A percentile compares a stretch with the other conserved stretches of the same genome.
These are phyloP conservation scores for Drosophila neotestacea DNA, from an alignment of 2,888 invertebrate species.

Conservation along the genomic window DNA sequence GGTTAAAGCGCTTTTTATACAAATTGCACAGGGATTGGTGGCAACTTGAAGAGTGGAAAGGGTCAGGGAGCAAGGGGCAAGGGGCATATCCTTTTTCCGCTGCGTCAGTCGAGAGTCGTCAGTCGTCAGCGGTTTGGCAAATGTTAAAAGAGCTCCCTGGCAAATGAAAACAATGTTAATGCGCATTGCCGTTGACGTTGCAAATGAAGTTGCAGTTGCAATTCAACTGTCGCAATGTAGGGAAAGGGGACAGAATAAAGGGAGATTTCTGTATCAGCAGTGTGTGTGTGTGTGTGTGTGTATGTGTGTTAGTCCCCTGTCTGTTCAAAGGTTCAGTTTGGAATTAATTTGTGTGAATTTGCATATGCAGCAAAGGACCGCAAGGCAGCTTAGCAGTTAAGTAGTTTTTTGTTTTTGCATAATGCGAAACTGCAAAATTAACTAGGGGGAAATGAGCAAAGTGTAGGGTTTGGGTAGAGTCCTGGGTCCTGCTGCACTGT, in stretches of 20 bases:
- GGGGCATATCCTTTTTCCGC: slow-evolving; percentile 62
- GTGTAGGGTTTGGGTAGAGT: not conserved
- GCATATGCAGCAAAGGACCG: slow-evolving; percentile 73
- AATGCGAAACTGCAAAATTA: slow-evolving; percentile 69
- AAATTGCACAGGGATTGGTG: slow-evolving; percentile 43
- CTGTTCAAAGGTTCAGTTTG: slow-evolving; percentile 69
- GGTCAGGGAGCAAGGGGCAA: not conserved
- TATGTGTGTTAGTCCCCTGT: slow-evolving; percentile 1
- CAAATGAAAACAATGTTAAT: slow-evolving; percentile 81
- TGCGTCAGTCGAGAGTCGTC: slow-evolving; percentile 61
- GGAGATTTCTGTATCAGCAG: slow-evolving; percentile 8
- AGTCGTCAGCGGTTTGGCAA: slow-evolving; percentile 74
- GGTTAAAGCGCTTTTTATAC: slow-evolving; percentile 56
- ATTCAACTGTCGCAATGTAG: slow-evolving; percentile 51
- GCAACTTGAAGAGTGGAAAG: no score
- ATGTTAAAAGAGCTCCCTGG: slow-evolving; percentile 62
- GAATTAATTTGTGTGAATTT: slow-evolving; percentile 78
- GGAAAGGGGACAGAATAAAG: not conserved
- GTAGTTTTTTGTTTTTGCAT: slow-evolving; percentile 75
- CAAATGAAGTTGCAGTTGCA: slow-evolving; percentile 80
- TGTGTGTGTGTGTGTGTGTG: not conserved
- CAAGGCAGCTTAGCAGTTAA: slow-evolving; percentile 72
- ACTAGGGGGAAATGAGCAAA: slow-evolving; percentile 29
- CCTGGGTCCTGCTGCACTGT: slow-evolving; percentile 16
- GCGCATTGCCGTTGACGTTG: slow-evolving; percentile 80